A percentile compares a stretch with the other conserved stretches of the same genome.
phyloP scores from a whole-genome alignment of 92 coral and sea anemone species.

The Montipora capitata region DNA sequence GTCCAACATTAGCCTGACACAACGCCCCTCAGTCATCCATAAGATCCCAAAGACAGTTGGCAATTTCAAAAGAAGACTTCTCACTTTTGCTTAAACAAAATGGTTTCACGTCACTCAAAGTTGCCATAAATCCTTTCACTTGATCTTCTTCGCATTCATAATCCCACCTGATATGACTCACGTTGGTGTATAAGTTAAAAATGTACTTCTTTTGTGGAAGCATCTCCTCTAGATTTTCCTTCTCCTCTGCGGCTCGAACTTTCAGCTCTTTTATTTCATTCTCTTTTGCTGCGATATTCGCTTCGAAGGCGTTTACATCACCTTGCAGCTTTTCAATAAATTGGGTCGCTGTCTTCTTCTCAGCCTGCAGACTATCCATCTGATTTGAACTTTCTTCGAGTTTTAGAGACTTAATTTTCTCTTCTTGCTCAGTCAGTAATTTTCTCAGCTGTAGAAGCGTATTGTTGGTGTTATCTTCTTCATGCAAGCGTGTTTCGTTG shows the following conservation, averaged over 20 bases:
- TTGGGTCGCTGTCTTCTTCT: constrained; percentile 57
- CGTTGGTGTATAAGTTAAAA: constrained; percentile 92
- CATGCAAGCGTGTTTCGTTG: constrained; percentile 31
- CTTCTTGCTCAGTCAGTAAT: constrained; percentile 39
- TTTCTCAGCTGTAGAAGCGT: constrained; percentile 68
- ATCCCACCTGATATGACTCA: constrained; percentile 97
- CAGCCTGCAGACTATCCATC: constrained; percentile 65
- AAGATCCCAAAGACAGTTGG: constrained; percentile 93
- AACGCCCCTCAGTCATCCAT: constrained; percentile 62
- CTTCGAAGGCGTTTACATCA: constrained; percentile 73
- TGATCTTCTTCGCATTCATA: constrained; percentile 87
- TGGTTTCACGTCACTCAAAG: constrained; percentile 91
- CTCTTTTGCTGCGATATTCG: constrained; percentile 71
- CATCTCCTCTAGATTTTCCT: constrained; percentile 75
- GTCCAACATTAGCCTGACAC: no score
- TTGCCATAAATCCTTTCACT: constrained; percentile 93
- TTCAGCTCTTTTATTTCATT: constrained; percentile 53
- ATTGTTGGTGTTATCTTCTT: constrained; percentile 61
- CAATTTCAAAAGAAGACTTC: constrained; percentile 79
- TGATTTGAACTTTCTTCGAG: constrained; percentile 48
- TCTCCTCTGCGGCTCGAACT: constrained; percentile 61
- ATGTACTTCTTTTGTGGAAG: constrained; percentile 93
- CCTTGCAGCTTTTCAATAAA: constrained; percentile 83
- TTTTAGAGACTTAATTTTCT: constrained; percentile 23
- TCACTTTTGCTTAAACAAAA: constrained; percentile 85